Base-by-base conservation (phyloP, 2,113 vertebrate species). In the Larimichthys crocea region DNA sequence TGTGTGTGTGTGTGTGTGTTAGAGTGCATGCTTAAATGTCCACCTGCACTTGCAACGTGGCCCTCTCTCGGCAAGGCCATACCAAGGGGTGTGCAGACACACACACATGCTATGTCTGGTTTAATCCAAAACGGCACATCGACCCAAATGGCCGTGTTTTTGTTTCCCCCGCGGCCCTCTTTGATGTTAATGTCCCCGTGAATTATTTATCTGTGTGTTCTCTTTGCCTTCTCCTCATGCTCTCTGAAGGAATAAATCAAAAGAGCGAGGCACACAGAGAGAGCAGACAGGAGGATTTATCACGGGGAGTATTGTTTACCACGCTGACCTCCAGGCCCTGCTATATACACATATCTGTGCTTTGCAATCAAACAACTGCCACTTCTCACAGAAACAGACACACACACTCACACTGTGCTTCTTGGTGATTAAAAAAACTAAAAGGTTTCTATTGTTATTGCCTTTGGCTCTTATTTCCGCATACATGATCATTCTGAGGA, bases 141-240 rank as follows among this genome's bases (percentile, higher is more conserved):
- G 86, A 93, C 92, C 91, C 86, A 90, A 91, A 92, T 85, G 88
- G 85, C 70, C 57, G n/a, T 85, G 90, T 91, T 93, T 90, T 91
- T 91, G 88, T 93, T 91, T 92, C 92, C 90, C 35, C 91, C 42
- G 80, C 73, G 90, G 93, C 82, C 88, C 90, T 92, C 86, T 93
- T 94, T 95, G 90, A 94, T 93, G 93, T 93, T 94, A 93, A 93
- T 90, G 90, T 94, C 90, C 87, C 90, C 66, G 90, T 94, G 92
- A 94, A 94, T 94, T 92, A 94, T 95, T 94, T 94, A 94, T 94
- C 90, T 81, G 55, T 92, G 88, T 92, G 85, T 91, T 92, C 87
- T 91, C 87, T 90, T 82, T 79, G 85, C 91, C 88, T 88, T 91
- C 83, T 87, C 83, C 77, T 92, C 85, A 2, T 86, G 82, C 87